Evolutionary conservation across 2,888 invertebrate species (phyloP).

Genomic region (Phorcus lineatus): DNA sequence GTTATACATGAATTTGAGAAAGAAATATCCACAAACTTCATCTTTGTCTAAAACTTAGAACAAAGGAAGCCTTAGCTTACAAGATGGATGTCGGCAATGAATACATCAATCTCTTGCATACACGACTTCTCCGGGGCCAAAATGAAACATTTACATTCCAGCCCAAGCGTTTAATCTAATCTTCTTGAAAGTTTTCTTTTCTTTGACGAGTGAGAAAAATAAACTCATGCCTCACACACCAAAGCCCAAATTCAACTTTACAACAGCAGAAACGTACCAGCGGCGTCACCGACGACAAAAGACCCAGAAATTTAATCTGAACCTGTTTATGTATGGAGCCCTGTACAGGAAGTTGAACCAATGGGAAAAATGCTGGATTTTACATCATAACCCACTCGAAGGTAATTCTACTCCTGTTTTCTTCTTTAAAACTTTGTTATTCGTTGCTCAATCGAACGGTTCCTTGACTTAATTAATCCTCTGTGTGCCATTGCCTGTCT

Average conservation of each 20-base stretch:
- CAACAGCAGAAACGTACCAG: conserved; percentile 28
- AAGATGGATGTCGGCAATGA: neutral
- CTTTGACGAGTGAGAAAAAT: conserved; percentile 4
- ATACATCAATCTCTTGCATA: no score
- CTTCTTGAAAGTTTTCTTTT: neutral
- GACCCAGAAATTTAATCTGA: conserved; percentile 63
- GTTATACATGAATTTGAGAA: conserved; percentile 9
- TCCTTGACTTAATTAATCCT: neutral
- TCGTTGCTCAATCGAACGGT: neutral
- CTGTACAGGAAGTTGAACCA: conserved; percentile 61
- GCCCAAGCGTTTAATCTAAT: neutral
- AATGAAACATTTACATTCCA: neutral
- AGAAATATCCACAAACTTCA: neutral
- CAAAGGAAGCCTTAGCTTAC: neutral
- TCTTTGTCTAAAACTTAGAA: neutral
- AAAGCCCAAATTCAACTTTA: conserved; percentile 24
- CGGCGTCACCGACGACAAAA: conserved; percentile 36
- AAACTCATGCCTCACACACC: conserved; percentile 20
- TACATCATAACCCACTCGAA: conserved; percentile 67
- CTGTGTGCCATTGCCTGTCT: neutral
- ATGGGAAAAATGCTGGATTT: conserved; percentile 63
- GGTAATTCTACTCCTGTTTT: conserved; percentile 46
- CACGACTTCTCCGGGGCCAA: no score
- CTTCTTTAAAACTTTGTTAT: neutral
- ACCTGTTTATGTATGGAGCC: conserved; percentile 65